Base-by-base conservation (phyloP, 2,888 invertebrate species). In the Meandrusa payeni region DNA sequence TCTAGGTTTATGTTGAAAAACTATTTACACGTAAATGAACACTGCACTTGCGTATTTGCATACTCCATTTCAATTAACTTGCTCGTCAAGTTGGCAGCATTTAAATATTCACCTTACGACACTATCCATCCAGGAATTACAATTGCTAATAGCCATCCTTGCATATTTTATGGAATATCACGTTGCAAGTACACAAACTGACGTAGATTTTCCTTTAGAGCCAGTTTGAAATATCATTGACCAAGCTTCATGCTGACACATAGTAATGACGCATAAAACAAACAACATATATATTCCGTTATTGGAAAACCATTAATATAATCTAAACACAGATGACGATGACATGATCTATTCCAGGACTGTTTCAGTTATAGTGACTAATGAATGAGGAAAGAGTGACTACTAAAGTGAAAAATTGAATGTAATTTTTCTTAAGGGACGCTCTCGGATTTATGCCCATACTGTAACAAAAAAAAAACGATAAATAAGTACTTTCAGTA, bases 51-150 rank as follows among this genome's bases (percentile, higher is more conserved):
- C 28, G 13, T 20, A 36, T 75, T 70, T 67, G 65, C 77, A 80
- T 80, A 69, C 71, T 73, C 76, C 69, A 76, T 76, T 76, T 76
- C 69, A 76, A 79, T 82, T 78, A 76, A 68, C 60, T 62, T 64
- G 69, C 72, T 55, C 60, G 72, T 75, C 72, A 75, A 73, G 64
- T 63, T 69, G 65, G 26, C 59, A 60, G 63, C 52, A 82, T 83
- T 82, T 78, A 62, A 82, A 81, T 80, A 77, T 67, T 65, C 68
- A 66, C 57, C 64, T 68, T 74, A 76, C 76, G 76, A 76, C 61
- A 46, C 54, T 55, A 59, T 61, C 60, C 57, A 64, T 53, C 55
- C 49, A 37, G 31, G 48, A 33, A 60, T 64, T 64, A 60, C 48
- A 65, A 59, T 61, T 63, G 60, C 61, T 55, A 65, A 65, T 60